Percentiles rank a stretch among this genome's conserved stretches.
Evolutionary conservation across 2,113 vertebrate species (phyloP).

Genomic region (Callocephalon fimbriatum): DNA sequence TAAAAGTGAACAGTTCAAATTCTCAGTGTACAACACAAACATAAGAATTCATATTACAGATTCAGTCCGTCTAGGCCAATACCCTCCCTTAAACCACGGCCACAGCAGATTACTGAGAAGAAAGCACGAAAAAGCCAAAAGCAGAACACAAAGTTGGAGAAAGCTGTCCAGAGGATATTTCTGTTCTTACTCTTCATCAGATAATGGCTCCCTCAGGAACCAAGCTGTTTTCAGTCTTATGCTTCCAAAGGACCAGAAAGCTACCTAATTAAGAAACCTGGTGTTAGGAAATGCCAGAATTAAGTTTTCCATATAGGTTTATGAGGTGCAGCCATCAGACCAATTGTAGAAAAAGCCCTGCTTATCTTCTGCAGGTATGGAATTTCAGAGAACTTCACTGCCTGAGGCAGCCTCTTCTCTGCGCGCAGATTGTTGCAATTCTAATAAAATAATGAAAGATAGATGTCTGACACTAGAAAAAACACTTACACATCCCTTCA

Average conservation of each 20-base stretch:
- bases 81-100: neutral
- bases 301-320: neutral
- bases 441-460: neutral
- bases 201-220: neutral
- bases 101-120: neutral
- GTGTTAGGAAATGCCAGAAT: neutral
- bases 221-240: neutral
- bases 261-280: neutral
- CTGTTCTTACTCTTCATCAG: neutral
- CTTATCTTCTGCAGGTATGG: neutral
- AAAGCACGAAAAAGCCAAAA: neutral
- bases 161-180: neutral
- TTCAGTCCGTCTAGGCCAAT: neutral
- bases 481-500: neutral
- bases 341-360: neutral
- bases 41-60: neutral
- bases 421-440: neutral
- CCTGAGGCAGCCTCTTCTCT: neutral
- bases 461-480: neutral
- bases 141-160: neutral
- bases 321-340: neutral
- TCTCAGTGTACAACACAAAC: neutral
- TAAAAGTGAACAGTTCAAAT: neutral
- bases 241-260: neutral
- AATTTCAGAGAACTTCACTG: neutral